Base-by-base conservation (phyloP, 1,140 invertebrate genomes). In the Ganaspis sp. region DNA sequence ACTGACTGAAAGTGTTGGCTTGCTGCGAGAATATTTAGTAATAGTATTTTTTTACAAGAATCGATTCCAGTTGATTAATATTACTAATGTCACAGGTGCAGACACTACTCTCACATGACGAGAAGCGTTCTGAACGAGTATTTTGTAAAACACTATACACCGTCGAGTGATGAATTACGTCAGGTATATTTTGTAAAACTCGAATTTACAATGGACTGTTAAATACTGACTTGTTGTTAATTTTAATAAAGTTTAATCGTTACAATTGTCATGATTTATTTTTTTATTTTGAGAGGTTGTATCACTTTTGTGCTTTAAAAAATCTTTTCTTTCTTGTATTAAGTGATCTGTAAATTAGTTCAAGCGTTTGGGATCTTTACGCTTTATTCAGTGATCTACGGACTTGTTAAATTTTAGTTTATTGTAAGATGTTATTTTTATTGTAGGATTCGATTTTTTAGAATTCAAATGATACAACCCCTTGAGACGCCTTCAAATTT, bases 71-170 rank as follows among this genome's bases (percentile, higher is more conserved):
- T 77, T 77, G 72, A 78, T 77, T 77, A 73, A 80, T 75, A 81
- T 75, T 78, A 78, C 79, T 78, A 81, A 77, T 81, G 79, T 81
- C 78, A 72, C 76, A 80, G 78, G 78, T 80, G 78, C 75, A 70
- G 78, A 75, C 75, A 77, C 75, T 76, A 79, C 78, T 77, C 78
- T 77, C 76, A 69, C 73, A 74, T 80, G 75, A 80, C 34, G 75
- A 80, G 78, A 80, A 72, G 78, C 75, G 76, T 80, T 80, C 69
- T 54, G 72, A 77, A 77, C 58, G 58, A 64, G 58, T 64, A 64
- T 64, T 26, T 64, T 64, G 58, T 64, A 34, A 64, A 64, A 64
- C 58, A 64, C 5, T 64, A n/a, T 29, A 64, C 58, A 64, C 0
- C 58, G 26, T 64, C 74, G 54, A 54, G 54, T 15, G 42, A 54